Evolutionary conservation across 2,888 invertebrate genomes (phyloP), one percentile per base, ranked within the genome.

Genomic region (Hipparchia sbordonii): DNA sequence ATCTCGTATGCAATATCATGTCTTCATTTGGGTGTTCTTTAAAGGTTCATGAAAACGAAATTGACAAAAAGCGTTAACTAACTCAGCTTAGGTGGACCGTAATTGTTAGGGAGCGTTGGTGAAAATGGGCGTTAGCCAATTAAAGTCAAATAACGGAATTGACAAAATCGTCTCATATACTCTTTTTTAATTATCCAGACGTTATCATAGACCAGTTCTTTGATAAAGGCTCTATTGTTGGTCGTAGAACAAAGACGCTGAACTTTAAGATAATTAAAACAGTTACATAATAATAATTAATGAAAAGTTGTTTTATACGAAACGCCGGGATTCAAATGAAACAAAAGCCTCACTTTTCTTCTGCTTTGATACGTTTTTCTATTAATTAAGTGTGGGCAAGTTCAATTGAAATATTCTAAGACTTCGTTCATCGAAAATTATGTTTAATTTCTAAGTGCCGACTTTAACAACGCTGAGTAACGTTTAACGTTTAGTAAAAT

Each of bases 241-340:
- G n/a, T 67, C n/a, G 65, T 46, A 45, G 56, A 75, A 75, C 75
- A 75, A 75, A 67, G 66, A 61, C 7, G 6, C 12, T 6, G 67
- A 60, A 67, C 72, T 72, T 75, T 75, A 73, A 73, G 75, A 75
- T 73, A 75, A 75, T 75, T 75, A 75, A 75, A 75, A 75, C 73
- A 59, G 69, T 71, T 72, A 75, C 62, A 67, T 67, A 73, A 75
- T 67, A 73, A 75, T 61, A 75, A 73, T 73, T 23, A 72, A 72
- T 72, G 61, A 72, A 74, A 66, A 62, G 67, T 60, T 69, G 70
- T 60, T 71, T 60, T 59, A 72, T 71, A 71, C 70, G 67, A 67
- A 73, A 75, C 52, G 62, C 59, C 59, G 48, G 51, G 63, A 56
- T 67, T 39, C 39, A 23, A 73, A 62, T 70, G 70, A 70, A 57